Base-by-base conservation (phyloP, 2,797 vertebrate species). In the Buceros bicornis region DNA sequence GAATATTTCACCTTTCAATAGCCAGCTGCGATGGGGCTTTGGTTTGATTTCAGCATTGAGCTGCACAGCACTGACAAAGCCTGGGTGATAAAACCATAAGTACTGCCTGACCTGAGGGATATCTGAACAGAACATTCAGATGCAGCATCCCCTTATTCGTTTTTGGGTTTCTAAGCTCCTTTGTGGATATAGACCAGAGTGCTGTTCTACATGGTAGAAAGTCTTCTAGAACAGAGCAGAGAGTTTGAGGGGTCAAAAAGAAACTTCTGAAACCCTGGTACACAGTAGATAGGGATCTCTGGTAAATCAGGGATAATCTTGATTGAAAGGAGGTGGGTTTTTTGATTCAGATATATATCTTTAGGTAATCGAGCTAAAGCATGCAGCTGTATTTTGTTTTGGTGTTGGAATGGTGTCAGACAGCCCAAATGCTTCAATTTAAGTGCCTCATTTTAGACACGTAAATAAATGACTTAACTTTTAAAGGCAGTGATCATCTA, bases 391-490 rank as follows among this genome's bases (percentile, higher is more conserved):
- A 19, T 83, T 93, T 95, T 21, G 16, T 56, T 88, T 89, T 78
- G 33, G 8, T 76, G 31, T 65, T 67, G 35, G 28, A 91, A 66
- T 16, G 50, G n/a, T 37, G 42, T 88, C 43, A 90, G 70, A 62
- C 50, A 83, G 53, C 35, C 28, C 37, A 22, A 79, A 53, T 26
- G 72, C 26, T 35, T 92, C 76, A 73, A 31, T 35, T 60, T 58
- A 82, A 53, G 33, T 82, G 26, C 40, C 31, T 76, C 47, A 29
- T 71, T 86, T 95, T 87, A 74, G 64, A 35, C 57, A 61, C 16
- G 21, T 56, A 94, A 84, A 73, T 82, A 87, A 87, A 58, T 80
- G 2, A 47, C 82, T 69, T 89, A 54, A 47, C 56, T 87, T 95
- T 73, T 40, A 93, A 88, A 94, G 66, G 35, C 61, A 35, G 4